Evolutionary conservation across 2,888 invertebrate genomes (phyloP).

Genomic region (Mesorhabditis sp.): DNA sequence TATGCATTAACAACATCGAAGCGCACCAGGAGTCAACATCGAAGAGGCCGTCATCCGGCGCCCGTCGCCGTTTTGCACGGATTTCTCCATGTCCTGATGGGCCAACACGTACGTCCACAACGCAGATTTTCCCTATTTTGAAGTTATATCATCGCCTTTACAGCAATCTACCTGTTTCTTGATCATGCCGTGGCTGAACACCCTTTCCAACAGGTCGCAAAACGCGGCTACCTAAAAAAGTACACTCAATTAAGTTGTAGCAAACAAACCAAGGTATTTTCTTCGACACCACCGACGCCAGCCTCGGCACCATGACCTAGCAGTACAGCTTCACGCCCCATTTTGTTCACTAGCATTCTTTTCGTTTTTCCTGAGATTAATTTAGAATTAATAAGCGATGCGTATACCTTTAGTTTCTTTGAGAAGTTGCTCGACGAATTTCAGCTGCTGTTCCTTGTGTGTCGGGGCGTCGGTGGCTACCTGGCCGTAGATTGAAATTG

Average conservation of each 20-base stretch:
- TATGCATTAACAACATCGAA: not conserved
- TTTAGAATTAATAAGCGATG: not conserved
- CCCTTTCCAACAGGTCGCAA: conserved; percentile 90
- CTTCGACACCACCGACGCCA: conserved; percentile 75
- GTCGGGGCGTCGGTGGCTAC: conserved; percentile 1
- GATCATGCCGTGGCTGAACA: conserved; percentile 95
- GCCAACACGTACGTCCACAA: conserved; percentile 90
- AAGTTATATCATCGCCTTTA: too few species aligned
- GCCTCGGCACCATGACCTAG: conserved; percentile 77
- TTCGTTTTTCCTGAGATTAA: conserved; percentile 72
- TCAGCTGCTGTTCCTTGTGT: conserved; percentile 78
- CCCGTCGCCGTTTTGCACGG: conserved; percentile 13
- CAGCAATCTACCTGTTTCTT: conserved; percentile 73
- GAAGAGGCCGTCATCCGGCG: conserved; percentile 43
- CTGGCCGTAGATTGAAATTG: conserved; percentile 13
- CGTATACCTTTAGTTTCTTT: conserved; percentile 69
- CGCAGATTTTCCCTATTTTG: conserved; percentile 79
- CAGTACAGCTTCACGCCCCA: conserved; percentile 89
- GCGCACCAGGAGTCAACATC: conserved; percentile 64
- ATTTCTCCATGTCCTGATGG: conserved; percentile 73
- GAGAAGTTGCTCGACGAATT: conserved; percentile 91
- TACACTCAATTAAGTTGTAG: not conserved
- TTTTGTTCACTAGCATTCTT: conserved; percentile 95
- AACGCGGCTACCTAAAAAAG: conserved; percentile 70
- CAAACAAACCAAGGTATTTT: conserved; percentile 81